Evolutionary conservation across 2,113 vertebrate species (phyloP).

Genomic region (Merops nubicus): DNA sequence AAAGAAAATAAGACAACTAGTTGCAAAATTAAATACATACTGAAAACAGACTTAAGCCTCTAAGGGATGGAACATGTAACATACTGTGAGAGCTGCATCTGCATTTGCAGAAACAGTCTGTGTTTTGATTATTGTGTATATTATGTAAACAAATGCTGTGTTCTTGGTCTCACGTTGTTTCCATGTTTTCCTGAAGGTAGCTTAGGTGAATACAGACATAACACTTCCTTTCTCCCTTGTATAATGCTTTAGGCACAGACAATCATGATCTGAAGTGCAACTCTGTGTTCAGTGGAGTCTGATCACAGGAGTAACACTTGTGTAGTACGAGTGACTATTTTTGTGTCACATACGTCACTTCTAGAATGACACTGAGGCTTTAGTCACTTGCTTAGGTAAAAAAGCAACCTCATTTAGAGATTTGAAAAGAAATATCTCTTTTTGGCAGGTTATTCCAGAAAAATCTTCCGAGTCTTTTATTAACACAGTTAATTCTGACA

Average conservation of each 20-base stretch:
- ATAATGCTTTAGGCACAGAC: background rate
- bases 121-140: background rate
- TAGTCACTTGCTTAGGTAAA: background rate
- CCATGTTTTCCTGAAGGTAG: background rate
- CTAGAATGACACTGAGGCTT: background rate
- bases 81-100: background rate
- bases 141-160: background rate
- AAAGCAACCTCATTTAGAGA: background rate
- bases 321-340: background rate
- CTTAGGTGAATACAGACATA: background rate
- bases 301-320: background rate
- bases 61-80: background rate
- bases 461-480: background rate
- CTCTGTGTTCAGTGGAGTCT: background rate
- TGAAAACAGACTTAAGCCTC: background rate
- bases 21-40: background rate
- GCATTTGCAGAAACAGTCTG: background rate
- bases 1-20: background rate
- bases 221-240: background rate
- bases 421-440: background rate
- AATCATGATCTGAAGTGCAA: fast-evolving
- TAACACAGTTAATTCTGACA: background rate
- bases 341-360: fast-evolving
- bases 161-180: background rate
- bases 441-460: background rate